Evolutionary conservation across 2,797 vertebrate species (phyloP), one percentile per base, ranked within the genome.

Genomic region (Phataginus tetradactyla): DNA sequence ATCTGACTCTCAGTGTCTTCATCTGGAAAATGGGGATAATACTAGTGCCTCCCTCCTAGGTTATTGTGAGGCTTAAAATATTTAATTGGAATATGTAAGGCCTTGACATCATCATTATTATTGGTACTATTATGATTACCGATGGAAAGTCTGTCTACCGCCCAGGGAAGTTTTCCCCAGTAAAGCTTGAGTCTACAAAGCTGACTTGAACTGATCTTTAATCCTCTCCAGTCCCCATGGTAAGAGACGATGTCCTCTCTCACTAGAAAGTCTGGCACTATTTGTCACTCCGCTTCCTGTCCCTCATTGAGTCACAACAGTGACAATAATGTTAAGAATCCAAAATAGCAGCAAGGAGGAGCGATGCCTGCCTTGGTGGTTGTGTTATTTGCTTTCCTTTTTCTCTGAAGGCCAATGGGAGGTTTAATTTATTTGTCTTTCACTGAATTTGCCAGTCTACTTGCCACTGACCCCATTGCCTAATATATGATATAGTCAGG

Each of bases 401-500:
- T 69, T 21, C 77, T 69, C 57, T 21, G 78, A 59, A 72, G 72
- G 72, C 63, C 1, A 21, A 3, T 3, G 4, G 55, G 32, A 39
- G 18, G 64, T 23, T 88, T 88, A 32, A 96, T 97, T 95, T 96
- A 79, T 92, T 86, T 96, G 69, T 90, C 69, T 45, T 12, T 91
- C 59, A 77, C 91, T 96, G 77, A 91, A 86, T 97, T 68, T 95
- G 21, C 51, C 20, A 0, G 57, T 72, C 88, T 85, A 13, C 79
- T 93, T 79, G 90, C 88, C 1, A 13, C 13, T 95, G 97, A 94
- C 97, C 96, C 95, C 29, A 0, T 0, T 27, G 87, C 81, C 77
- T 96, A 90, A 95, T 84, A 85, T n/a, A 86, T 7, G 77, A 61
- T 69, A 32, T 37, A 29, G 75, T 34, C 32, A 57, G 81, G 42